Base-by-base conservation (phyloP, 2,888 invertebrate genomes). In the Parapristionchus giblindavisi region DNA sequence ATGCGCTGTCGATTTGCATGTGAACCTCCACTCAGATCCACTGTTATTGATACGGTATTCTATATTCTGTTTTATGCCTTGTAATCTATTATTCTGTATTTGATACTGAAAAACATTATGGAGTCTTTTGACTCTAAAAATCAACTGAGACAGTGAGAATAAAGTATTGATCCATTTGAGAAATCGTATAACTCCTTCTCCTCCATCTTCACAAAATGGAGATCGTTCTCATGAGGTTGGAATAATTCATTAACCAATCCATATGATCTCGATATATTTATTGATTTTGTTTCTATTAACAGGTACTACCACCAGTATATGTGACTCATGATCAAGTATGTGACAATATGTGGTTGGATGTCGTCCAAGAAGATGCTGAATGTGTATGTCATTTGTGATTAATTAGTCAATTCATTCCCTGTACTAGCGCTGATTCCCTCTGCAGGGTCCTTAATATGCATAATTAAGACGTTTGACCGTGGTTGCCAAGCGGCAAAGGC, bases 21-120 rank as follows among this genome's bases (percentile, higher is more conserved):
- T 68, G n/a, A 51, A 68, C 24, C 68, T 68, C 21, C 68, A 68
- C 68, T 36, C 51, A 3, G 68, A 68, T n/a, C 68, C 51, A 14
- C 5, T 68, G 14, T 36, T 68, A 24, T 52, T 68, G 2, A 68
- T 68, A 51, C 51, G 68, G 68, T 66, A n/a, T 21, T 48, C 11
- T 17, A 17, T 14, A 14, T 14, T 14, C 17, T 43, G 48, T 17
- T 43, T 43, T 8, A 43, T 8, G 48, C 48, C 11, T 17, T 43
- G 56, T 3, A n/a, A 60, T 60, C 60, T 36, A 60, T 60, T 36
- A 36, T 29, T 60, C 56, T 27, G 32, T 56, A 27, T 27, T 27
- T 60, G 60, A 60, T 60, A 60, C 60, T 32, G 60, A 36, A n/a
- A n/a, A 21, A n/a, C 34, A 36, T 60, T 60, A n/a, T 36, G 60